These are phyloP conservation scores for Caenorhabditis sp. DNA, from an alignment of 2,888 invertebrate genomes.

Conservation along the genomic window DNA sequence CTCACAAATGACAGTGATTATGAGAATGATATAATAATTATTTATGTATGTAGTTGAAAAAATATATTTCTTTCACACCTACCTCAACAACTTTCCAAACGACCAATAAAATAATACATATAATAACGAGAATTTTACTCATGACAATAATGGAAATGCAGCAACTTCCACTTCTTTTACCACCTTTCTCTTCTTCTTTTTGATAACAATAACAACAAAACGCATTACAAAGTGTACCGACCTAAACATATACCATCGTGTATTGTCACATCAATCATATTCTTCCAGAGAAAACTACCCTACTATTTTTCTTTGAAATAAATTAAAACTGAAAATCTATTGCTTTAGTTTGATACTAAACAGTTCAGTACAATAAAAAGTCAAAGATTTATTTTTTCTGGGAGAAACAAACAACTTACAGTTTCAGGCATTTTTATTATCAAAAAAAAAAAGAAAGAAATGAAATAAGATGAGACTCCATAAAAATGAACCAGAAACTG, in stretches of 20 bases:
- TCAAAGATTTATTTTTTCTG: neutral
- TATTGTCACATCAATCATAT: neutral
- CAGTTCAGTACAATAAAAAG: neutral
- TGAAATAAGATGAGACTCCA: neutral
- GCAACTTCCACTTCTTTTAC: neutral
- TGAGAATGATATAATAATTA: too few relatives aligned
- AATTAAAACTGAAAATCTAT: neutral
- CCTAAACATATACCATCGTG: neutral
- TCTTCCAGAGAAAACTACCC: neutral
- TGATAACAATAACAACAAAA: slow-evolving; percentile 1
- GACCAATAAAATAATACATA: neutral
- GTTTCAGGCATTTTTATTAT: neutral
- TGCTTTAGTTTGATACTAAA: neutral
- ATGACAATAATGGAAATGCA: neutral
- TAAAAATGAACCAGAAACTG: neutral
- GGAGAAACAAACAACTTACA: neutral
- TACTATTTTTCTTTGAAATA: neutral
- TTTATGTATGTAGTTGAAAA: too few relatives aligned
- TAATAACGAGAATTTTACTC: neutral
- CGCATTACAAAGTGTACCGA: neutral
- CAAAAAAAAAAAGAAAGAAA: neutral
- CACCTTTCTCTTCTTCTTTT: neutral
- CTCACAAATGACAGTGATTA: too few relatives aligned
- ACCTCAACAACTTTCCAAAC: neutral
- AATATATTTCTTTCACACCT: too few relatives aligned